Conservation (phyloP, 1,140 invertebrate genomes). For the Drosophila neocordata region DNA sequence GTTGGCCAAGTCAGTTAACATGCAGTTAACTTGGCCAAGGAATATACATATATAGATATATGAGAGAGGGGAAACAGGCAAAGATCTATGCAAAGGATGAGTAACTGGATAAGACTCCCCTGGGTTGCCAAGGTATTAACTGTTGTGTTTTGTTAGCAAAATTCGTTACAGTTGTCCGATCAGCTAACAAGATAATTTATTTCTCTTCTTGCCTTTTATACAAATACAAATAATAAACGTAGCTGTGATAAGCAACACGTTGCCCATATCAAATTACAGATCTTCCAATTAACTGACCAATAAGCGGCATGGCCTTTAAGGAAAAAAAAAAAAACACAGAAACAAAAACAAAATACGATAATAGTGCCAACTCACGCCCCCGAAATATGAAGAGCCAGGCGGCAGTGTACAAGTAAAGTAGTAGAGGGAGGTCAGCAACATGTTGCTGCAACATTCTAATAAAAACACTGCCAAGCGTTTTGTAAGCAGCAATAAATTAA, state of each 20-base stretch:
- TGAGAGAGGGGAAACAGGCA: too few relatives aligned
- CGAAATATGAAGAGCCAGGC: not conserved
- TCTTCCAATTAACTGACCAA: constrained; percentile 79
- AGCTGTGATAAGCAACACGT: constrained; percentile 77
- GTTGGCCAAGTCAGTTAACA: not conserved
- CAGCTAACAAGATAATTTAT: constrained; percentile 78
- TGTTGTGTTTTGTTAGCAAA: constrained; percentile 19
- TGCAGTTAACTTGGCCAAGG: not conserved
- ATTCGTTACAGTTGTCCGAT: constrained; percentile 80
- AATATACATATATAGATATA: too few relatives aligned
- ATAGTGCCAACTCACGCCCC: constrained; percentile 75
- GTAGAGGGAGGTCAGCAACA: constrained; percentile 7
- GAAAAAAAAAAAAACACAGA: constrained; percentile 25
- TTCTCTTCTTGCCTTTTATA: constrained; percentile 16
- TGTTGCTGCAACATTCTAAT: constrained; percentile 50
- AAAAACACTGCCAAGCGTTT: constrained; percentile 71
- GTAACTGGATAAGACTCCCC: not conserved
- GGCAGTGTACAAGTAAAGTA: not conserved
- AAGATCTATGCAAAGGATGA: not conserved
- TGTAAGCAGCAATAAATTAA: constrained; percentile 74
- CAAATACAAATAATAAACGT: constrained; percentile 25
- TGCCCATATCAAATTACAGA: constrained; percentile 75
- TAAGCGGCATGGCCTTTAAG: constrained; percentile 73
- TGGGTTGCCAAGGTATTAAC: not conserved
- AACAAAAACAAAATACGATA: constrained; percentile 40